Conservation (phyloP, 64 coral and sea anemone genomes). For the Trachythela sp. region DNA sequence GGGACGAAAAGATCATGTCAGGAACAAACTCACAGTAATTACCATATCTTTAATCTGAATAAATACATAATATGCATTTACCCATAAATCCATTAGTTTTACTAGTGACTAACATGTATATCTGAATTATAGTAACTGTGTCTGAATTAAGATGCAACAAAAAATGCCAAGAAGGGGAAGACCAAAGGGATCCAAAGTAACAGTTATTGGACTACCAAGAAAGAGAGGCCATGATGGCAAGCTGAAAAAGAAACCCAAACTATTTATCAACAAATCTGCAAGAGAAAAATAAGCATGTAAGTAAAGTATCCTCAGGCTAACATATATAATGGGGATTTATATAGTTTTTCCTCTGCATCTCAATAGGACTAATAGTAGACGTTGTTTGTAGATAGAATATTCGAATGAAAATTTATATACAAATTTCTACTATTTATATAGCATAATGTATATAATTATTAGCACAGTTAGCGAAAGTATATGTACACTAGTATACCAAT, state of each 20-base stretch:
- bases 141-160: not conserved
- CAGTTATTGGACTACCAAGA: not conserved
- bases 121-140: not conserved
- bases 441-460: too few relatives aligned
- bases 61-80: not conserved
- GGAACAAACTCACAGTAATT: not conserved
- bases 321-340: too few relatives aligned
- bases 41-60: not conserved
- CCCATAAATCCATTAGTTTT: not conserved
- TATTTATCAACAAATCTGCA: not conserved
- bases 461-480: too few relatives aligned
- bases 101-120: not conserved
- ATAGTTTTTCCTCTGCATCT: too few relatives aligned
- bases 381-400: too few relatives aligned
- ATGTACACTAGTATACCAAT: too few relatives aligned
- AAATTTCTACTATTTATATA: too few relatives aligned
- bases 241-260: not conserved
- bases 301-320: too few relatives aligned
- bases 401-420: too few relatives aligned
- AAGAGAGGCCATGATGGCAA: not conserved
- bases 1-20: not conserved
- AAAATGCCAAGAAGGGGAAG: not conserved
- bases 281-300: slow-evolving; percentile 7
- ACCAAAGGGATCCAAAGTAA: not conserved
- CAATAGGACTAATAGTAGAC: too few relatives aligned